These are phyloP conservation scores for Congeria kusceri DNA, from an alignment of 2,888 invertebrate species.

Conservation along the genomic window DNA sequence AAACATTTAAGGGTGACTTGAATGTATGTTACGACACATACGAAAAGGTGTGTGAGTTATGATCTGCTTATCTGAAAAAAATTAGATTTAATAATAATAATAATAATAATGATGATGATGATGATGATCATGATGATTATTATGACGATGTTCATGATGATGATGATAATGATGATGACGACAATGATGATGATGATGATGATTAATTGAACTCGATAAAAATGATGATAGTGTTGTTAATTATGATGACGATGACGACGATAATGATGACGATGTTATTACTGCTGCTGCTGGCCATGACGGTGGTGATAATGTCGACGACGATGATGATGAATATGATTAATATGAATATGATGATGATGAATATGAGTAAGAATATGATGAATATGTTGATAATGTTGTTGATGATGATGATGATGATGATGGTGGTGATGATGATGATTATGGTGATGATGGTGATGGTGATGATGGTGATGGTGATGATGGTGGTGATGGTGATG, in stretches of 20 bases:
- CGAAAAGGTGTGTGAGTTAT: no score
- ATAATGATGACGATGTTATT: background rate
- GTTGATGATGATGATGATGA: background rate
- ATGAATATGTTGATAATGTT: background rate
- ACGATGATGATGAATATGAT: background rate
- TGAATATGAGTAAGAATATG: background rate
- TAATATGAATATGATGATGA: background rate
- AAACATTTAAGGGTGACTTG: no score
- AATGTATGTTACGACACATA: no score
- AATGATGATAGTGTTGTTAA: no score
- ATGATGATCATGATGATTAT: no score
- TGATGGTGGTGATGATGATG: background rate
- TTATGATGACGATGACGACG: background rate
- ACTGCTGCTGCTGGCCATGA: background rate
- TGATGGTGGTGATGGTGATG: background rate
- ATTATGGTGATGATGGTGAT: background rate
- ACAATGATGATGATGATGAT: no score
- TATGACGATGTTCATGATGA: no score
- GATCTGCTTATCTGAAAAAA: no score
- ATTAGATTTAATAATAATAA: no score
- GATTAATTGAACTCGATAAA: no score
- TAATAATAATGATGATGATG: no score
- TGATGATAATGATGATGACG: no score
- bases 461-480: background rate
- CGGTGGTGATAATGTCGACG: background rate